phyloP scores from a whole-genome alignment of 2,113 vertebrate species.

The Oostethus manadensis region DNA sequence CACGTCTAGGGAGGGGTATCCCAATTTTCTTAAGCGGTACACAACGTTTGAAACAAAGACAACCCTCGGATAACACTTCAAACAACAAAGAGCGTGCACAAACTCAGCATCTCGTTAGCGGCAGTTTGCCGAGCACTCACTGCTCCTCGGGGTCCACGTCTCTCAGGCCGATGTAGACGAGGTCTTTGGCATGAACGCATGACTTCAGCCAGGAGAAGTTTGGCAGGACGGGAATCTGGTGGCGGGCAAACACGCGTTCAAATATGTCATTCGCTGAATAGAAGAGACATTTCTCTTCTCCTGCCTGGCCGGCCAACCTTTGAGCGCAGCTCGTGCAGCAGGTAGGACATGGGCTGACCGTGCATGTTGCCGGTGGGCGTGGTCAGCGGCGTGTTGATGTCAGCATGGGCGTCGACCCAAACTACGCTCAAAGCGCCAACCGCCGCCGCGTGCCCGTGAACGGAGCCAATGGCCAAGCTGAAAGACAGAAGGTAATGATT shows the following conservation, averaged over 20 bases:
- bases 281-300: background rate
- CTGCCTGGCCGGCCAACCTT: slow-evolving; percentile 39
- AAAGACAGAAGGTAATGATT: background rate
- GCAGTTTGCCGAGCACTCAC: slow-evolving; percentile 30
- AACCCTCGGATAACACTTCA: too few species aligned
- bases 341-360: slow-evolving; percentile 70
- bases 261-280: background rate
- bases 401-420: slow-evolving; percentile 78
- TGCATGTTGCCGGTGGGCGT: slow-evolving; percentile 70
- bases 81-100: too few species aligned
- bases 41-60: too few species aligned
- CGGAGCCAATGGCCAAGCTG: slow-evolving; percentile 74
- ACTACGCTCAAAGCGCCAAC: slow-evolving; percentile 61
- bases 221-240: slow-evolving; percentile 53
- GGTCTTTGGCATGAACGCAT: slow-evolving; percentile 62
- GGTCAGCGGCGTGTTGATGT: slow-evolving; percentile 75
- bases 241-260: background rate
- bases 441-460: slow-evolving; percentile 65
- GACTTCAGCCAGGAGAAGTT: slow-evolving; percentile 72
- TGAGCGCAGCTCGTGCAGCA: slow-evolving; percentile 64
- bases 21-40: too few species aligned
- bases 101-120: too few species aligned
- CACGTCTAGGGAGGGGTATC: too few species aligned
- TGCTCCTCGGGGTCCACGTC: slow-evolving; percentile 75
- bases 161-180: slow-evolving; percentile 74